A percentile compares a stretch with the other conserved stretches of the same genome.
These are phyloP conservation scores for Cyprinodon variegatus DNA, from an alignment of 2,113 vertebrate genomes.

Conservation along the genomic window DNA sequence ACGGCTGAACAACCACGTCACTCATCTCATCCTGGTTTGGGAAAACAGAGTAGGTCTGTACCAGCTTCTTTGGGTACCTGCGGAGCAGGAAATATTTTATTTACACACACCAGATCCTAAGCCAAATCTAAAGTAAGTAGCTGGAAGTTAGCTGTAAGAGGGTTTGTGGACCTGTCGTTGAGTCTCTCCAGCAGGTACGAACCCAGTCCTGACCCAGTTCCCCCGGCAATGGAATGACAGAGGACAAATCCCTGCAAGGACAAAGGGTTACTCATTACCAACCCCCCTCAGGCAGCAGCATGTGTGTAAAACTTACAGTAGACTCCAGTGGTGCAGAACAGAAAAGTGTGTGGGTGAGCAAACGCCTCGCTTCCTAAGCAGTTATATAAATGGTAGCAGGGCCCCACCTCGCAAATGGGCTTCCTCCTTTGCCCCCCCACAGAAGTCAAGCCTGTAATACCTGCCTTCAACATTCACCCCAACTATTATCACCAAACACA, in stretches of 20 bases:
- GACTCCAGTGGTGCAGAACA: constrained; percentile 50
- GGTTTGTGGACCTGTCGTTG: constrained; percentile 89
- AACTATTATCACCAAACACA: constrained; percentile 73
- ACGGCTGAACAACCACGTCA: constrained; percentile 96
- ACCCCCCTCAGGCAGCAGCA: constrained; percentile 30
- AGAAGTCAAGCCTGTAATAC: constrained; percentile 68
- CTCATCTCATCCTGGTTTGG: constrained; percentile 99
- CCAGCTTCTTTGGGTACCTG: constrained; percentile 98
- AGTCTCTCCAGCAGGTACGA: constrained; percentile 96
- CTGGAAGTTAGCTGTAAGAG: not conserved
- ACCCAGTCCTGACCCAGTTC: constrained; percentile 94
- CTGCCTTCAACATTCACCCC: constrained; percentile 68
- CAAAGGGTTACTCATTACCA: constrained; percentile 38
- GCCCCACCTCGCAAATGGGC: constrained; percentile 73
- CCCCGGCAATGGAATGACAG: constrained; percentile 97
- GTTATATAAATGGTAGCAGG: constrained; percentile 71
- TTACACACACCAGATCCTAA: not conserved
- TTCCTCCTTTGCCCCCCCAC: constrained; percentile 49
- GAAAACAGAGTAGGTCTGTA: constrained; percentile 98
- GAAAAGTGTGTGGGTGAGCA: constrained; percentile 60
- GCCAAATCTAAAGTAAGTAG: not conserved
- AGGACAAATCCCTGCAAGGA: constrained; percentile 91
- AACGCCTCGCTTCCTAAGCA: constrained; percentile 54
- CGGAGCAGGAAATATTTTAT: constrained; percentile 5
- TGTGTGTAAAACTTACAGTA: constrained; percentile 46